Evolutionary conservation across 1,140 invertebrate species (phyloP), one percentile per base, ranked within the genome.

Genomic region (Drosophila erecta): DNA sequence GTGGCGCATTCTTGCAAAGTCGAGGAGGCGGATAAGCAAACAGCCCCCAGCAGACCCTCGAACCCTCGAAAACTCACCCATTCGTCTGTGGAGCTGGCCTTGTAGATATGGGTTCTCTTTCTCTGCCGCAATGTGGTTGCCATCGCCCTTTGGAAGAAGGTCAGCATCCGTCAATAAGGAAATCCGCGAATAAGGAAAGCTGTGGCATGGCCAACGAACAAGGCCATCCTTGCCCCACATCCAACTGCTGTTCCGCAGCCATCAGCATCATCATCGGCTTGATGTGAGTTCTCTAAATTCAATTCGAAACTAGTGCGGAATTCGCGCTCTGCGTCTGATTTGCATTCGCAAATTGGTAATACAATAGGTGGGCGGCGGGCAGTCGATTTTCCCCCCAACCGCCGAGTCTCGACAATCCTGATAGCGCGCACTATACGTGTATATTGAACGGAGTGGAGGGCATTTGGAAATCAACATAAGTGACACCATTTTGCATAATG

Each of bases 261-360:
- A 44, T n/a, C n/a, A n/a, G n/a, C n/a, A n/a, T n/a, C n/a, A n/a
- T 11, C 30, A 49, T 10, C 22, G 14, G 11, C 57, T 56, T 53
- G 44, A 64, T 59, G 37, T 55, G 35, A 30, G 22, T 50, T n/a
- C 35, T 43, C 41, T 15, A 15, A 61, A 57, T 61, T 44, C n/a
- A 59, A 59, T 35, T 14, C 17, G 37, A 54, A 11, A 44, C 22
- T 14, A 27, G 41, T 50, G 35, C 64, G 44, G 41, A 53, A 53
- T 53, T 61, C 58, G 17, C 40, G 40, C 20, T 6, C 17, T 17
- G 17, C 27, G 5, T 33, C 46, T 69, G 62, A 70, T 81, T 81
- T 81, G 80, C 80, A 79, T 75, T 69, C 46, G 62, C 75, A 84
- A 81, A 81, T 81, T 84, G 80, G 79, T 84, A 84, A 79, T 59